Base-by-base conservation (phyloP, 2,113 vertebrate genomes). In the Oostethus manadensis region DNA sequence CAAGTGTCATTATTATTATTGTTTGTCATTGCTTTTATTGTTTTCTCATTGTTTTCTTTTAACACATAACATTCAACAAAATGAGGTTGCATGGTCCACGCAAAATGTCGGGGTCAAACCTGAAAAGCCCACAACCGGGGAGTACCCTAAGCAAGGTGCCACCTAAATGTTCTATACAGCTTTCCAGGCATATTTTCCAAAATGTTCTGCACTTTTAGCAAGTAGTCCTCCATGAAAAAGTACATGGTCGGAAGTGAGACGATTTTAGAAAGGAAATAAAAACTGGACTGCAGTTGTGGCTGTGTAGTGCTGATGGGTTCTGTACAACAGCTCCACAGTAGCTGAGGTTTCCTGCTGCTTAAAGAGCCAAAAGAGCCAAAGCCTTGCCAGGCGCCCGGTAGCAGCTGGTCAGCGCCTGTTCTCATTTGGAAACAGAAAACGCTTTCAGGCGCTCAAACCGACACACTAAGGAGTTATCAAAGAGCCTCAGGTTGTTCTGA, bases 341-440 rank as follows among this genome's bases (percentile, higher is more conserved):
- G 76, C 68, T 66, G 38, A 63, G 56, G 62, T 55, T 71, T 73
- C 75, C 83, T 79, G 66, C 74, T 67, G 76, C 68, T 79, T 58
- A 42, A n/a, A 3, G 58, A 22, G 66, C 42, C n/a, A n/a, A 60
- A 60, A 9, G 42, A 70, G 79, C 76, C 76, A 62, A 74, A 66
- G 48, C 51, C 57, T 66, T 56, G 60, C 80, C 77, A 78, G 80
- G 74, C 70, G 74, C 54, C 70, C 64, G 70, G 35, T 62, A 79
- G 60, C 81, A 86, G 80, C 83, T 86, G 81, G 77, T 79, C 78
- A 70, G 70, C 54, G 68, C 58, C 67, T 29, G 60, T 74, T 76
- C 81, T 56, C 65, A 74, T 80, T 80, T 81, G 62, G 70, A 85
- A 80, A 70, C 76, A 56, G 64, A 68, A 78, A 74, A 76, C 54